phyloP scores from a whole-genome alignment of 2,113 vertebrate species.

The Tapirus terrestris region DNA sequence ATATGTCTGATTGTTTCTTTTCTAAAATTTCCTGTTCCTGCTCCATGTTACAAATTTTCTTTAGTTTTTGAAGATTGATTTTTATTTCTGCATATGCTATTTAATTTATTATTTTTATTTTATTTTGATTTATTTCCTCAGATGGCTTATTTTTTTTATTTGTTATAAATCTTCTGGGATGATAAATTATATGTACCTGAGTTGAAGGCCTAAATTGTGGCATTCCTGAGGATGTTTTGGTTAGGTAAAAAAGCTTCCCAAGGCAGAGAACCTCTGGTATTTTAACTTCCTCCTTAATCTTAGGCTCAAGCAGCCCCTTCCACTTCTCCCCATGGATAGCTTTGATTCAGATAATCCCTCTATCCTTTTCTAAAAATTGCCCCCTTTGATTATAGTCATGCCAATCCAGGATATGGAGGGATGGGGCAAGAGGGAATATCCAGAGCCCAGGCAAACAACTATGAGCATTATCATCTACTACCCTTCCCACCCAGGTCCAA shows the following conservation, averaged over 20 bases:
- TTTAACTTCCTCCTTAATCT: neutral
- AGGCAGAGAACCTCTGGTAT: neutral
- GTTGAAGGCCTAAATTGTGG: neutral
- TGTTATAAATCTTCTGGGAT: neutral
- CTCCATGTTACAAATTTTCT: neutral
- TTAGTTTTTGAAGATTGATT: neutral
- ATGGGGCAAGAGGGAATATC: neutral
- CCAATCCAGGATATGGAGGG: neutral
- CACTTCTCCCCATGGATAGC: neutral
- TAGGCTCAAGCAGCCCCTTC: neutral
- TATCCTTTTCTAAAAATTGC: neutral
- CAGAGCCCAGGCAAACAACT: neutral
- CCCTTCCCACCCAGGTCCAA: too few relatives aligned
- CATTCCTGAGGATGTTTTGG: neutral
- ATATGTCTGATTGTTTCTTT: neutral
- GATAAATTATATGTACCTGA: neutral
- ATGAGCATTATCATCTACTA: neutral
- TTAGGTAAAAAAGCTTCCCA: neutral
- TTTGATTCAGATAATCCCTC: too few relatives aligned
- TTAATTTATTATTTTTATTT: neutral
- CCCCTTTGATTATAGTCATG: neutral
- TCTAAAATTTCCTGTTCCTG: neutral
- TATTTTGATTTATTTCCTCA: neutral
- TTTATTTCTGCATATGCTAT: neutral
- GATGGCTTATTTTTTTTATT: neutral